These are phyloP conservation scores for Nothobranchius kuhntae DNA, from an alignment of 2,113 vertebrate genomes.

Conservation along the genomic window DNA sequence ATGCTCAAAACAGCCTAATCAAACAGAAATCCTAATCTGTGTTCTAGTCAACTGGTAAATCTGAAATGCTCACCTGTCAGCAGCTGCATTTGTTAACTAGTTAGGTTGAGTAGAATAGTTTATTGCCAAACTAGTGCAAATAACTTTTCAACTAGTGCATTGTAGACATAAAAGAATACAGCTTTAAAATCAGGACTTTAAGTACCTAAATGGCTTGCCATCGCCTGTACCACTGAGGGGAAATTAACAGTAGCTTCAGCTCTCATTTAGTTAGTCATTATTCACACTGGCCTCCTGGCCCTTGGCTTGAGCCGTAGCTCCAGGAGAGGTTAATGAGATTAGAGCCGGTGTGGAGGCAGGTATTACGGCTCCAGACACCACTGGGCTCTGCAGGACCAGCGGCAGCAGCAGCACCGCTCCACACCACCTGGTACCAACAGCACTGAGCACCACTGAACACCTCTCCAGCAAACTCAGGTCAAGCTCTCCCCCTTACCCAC, in stretches of 20 bases:
- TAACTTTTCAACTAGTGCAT: no score
- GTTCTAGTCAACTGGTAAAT: no score
- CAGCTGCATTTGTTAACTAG: no score
- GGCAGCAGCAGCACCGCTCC: slow-evolving; percentile 53
- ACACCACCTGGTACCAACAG: slow-evolving; percentile 70
- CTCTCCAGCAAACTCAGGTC: slow-evolving; percentile 1
- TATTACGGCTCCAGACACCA: slow-evolving; percentile 77
- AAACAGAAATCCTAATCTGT: no score
- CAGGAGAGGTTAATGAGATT: slow-evolving; percentile 74
- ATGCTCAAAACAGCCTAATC: no score
- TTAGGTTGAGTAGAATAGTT: no score
- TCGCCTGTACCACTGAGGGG: not conserved
- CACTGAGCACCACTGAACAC: slow-evolving; percentile 41
- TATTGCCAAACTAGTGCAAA: no score
- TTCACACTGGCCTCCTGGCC: slow-evolving; percentile 52
- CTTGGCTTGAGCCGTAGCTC: slow-evolving; percentile 32
- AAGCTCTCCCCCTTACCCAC: not conserved
- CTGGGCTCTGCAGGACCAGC: slow-evolving; percentile 52
- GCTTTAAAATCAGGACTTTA: no score
- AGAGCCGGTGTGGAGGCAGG: slow-evolving; percentile 61
- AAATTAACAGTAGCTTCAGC: slow-evolving; percentile 17
- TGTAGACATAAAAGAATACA: no score
- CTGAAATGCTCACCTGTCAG: no score
- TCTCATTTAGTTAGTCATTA: slow-evolving; percentile 39
- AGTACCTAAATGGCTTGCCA: no score